Conservation (phyloP, 23 tunicate species). For the Phallusia fumigata region DNA sequence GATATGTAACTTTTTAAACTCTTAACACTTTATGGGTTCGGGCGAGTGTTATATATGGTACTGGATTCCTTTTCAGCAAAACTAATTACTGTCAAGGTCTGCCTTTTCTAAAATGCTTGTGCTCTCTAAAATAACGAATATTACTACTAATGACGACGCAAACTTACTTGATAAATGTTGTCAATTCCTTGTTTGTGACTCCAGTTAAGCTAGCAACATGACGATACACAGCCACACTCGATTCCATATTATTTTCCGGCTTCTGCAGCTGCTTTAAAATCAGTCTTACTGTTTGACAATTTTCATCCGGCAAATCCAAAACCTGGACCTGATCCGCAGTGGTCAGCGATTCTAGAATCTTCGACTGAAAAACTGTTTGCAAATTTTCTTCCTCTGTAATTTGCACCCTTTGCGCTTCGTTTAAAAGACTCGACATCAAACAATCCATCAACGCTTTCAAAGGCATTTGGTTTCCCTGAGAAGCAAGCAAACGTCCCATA, state of each 20-base stretch:
- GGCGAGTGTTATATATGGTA: no score
- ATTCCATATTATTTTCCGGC: not conserved
- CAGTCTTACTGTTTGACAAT: not conserved
- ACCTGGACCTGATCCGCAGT: constrained; percentile 3
- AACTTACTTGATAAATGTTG: constrained; percentile 13
- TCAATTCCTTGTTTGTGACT: constrained; percentile 14
- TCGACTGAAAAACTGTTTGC: not conserved
- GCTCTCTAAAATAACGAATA: no score
- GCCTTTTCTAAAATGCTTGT: no score
- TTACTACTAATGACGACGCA: no score
- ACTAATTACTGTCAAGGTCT: no score
- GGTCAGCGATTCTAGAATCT: constrained; percentile 3
- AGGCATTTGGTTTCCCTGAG: not conserved
- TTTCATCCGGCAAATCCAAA: not conserved
- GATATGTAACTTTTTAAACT: no score
- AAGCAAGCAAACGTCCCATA: constrained; percentile 27
- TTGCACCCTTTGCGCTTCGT: constrained; percentile 3
- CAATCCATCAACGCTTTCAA: not conserved
- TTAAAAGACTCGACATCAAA: constrained; percentile 9
- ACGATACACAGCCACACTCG: constrained; percentile 3
- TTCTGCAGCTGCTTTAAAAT: not conserved
- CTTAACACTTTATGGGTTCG: no score
- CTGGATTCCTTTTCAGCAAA: no score
- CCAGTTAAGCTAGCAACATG: constrained; percentile 18
- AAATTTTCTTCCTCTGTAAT: not conserved